These are phyloP conservation scores for Jaculus jaculus DNA, from an alignment of 2,113 vertebrate species.

Conservation along the genomic window DNA sequence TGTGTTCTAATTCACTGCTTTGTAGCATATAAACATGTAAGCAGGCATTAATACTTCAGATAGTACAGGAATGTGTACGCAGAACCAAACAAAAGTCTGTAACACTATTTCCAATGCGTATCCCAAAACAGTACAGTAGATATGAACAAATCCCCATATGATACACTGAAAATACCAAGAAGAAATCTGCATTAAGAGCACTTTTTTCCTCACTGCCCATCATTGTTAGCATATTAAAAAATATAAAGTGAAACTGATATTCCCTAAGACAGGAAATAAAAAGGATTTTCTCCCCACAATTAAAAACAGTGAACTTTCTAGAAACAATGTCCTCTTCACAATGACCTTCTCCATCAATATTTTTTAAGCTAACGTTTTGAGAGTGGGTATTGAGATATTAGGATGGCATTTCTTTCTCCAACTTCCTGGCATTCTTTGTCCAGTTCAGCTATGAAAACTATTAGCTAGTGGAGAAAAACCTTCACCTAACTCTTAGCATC, in stretches of 20 bases:
- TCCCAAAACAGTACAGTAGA: not conserved
- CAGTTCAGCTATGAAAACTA: not conserved
- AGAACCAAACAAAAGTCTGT: not conserved
- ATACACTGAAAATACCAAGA: not conserved
- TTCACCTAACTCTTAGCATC: not conserved
- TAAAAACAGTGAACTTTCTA: not conserved
- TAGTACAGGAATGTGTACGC: not conserved
- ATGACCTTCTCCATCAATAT: not conserved
- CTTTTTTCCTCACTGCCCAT: not conserved
- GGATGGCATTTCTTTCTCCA: not conserved
- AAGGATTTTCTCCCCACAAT: not conserved
- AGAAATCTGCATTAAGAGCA: not conserved
- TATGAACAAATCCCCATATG: not conserved
- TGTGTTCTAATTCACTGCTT: not conserved
- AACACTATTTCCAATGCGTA: not conserved
- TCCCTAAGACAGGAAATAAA: not conserved
- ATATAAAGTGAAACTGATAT: not conserved
- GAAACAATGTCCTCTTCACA: not conserved
- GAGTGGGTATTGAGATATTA: not conserved
- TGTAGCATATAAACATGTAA: not conserved
- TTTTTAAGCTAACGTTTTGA: not conserved
- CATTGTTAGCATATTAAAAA: not conserved
- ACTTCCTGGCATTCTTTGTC: not conserved
- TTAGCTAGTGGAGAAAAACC: not conserved
- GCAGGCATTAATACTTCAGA: not conserved